These are phyloP conservation scores for Cartodere bifasciata DNA, from an alignment of 2,888 invertebrate genomes.

Conservation along the genomic window DNA sequence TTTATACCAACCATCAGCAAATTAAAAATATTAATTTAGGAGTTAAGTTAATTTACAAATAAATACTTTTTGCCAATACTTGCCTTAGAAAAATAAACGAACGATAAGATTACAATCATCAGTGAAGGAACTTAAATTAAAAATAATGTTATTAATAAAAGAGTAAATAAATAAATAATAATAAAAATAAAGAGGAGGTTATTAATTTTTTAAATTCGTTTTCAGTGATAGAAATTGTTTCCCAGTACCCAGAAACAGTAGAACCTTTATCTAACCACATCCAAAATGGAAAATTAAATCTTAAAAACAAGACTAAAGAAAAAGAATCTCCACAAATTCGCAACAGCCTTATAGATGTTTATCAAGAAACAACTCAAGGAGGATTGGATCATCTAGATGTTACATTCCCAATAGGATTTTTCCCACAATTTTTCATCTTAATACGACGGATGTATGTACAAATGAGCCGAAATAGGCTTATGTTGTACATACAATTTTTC, in stretches of 20 bases:
- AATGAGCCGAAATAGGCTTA: conserved; percentile 38
- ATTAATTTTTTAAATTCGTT: conserved; percentile 13
- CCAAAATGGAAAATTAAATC: conserved; percentile 33
- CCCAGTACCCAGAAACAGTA: conserved; percentile 25
- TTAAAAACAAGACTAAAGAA: conserved; percentile 13
- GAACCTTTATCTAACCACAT: conserved; percentile 24
- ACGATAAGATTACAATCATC: too few relatives aligned
- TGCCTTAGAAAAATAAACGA: too few relatives aligned
- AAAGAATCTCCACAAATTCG: conserved; percentile 5
- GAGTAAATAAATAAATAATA: too few relatives aligned
- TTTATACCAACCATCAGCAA: too few relatives aligned
- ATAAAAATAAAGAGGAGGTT: too few relatives aligned
- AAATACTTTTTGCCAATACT: too few relatives aligned
- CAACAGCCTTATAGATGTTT: conserved; percentile 10
- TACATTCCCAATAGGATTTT: conserved; percentile 43
- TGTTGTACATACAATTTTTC: conserved; percentile 42
- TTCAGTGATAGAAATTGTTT: conserved; percentile 35
- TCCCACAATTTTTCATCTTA: conserved; percentile 41
- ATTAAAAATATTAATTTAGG: too few relatives aligned
- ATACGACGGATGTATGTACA: conserved; percentile 42
- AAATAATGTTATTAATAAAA: too few relatives aligned
- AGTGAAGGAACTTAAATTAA: too few relatives aligned
- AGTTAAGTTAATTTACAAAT: too few relatives aligned
- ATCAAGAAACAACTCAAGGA: conserved; percentile 11
- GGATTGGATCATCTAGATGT: conserved; percentile 16